These are phyloP conservation scores for Eufriesea mexicana DNA, from an alignment of 1,140 invertebrate species.

Conservation along the genomic window DNA sequence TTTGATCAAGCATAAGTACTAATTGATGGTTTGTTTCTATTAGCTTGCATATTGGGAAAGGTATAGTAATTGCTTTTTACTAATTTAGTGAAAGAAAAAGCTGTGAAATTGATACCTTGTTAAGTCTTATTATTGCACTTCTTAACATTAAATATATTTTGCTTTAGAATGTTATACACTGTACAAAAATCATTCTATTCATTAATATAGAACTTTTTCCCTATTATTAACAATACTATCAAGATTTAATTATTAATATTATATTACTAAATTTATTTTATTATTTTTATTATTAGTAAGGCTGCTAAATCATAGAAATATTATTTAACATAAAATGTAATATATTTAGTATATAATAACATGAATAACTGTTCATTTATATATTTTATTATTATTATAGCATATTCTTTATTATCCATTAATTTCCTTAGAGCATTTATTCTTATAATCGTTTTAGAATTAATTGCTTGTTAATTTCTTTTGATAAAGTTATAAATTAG, in stretches of 20 bases:
- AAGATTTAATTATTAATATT: conserved; percentile 22
- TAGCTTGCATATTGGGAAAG: conserved; percentile 81
- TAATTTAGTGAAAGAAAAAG: conserved; percentile 51
- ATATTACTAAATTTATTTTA: conserved; percentile 1
- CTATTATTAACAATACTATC: conserved; percentile 24
- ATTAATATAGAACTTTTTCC: conserved; percentile 7
- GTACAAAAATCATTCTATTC: conserved; percentile 6
- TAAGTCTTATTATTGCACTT: conserved; percentile 16
- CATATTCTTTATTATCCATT: conserved; percentile 1
- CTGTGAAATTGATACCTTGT: conserved; percentile 37
- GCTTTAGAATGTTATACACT: conserved; percentile 54
- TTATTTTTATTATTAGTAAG: conserved; percentile 28
- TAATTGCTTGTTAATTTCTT: background rate
- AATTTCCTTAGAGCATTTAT: background rate
- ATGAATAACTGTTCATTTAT: background rate
- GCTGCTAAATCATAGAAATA: conserved; percentile 16
- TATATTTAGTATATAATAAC: background rate
- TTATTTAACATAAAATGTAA: conserved; percentile 7
- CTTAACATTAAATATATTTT: conserved; percentile 25
- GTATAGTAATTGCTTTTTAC: conserved; percentile 74
- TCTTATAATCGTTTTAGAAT: conserved; percentile 4
- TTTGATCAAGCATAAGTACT: conserved; percentile 56
- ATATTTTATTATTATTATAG: background rate
- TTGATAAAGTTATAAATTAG: conserved; percentile 11
- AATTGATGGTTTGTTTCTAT: conserved; percentile 75